Evolutionary conservation across 1,140 invertebrate species (phyloP), one percentile per base, ranked within the genome.

Genomic region (Andrena cerasifolii): DNA sequence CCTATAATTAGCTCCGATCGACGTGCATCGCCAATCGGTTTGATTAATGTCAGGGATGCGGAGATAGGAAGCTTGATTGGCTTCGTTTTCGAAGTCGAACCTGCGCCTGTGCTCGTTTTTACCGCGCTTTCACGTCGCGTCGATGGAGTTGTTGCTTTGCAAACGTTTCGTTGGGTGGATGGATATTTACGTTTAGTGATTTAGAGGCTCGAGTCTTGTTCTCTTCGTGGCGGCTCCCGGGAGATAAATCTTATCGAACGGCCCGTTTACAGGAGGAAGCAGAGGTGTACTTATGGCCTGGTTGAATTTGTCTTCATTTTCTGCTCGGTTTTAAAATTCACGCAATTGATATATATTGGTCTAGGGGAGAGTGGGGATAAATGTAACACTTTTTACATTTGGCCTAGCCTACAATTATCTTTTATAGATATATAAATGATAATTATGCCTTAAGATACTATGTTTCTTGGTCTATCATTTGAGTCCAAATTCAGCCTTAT

Each of bases 11-110:
- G 18, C 24, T 28, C 8, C 47, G 53, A 59, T 54, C 51, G 66
- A 68, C 33, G 8, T 53, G n/a, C n/a, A 56, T 71, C 54, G 54
- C 26, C 47, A 16, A 47, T 68, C 66, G 21, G 7, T 40, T 68
- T 68, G 68, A 71, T 71, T 59, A 71, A 71, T 71, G 58, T 36
- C 12, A 12, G 43, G 54, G 59, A 71, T 59, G 40, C 68, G 54
- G n/a, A 58, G 54, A 14, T 36, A 33, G 49, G 28, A 43, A 33
- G 53, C 36, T 67, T 16, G 54, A 33, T 24, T 31, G 36, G 7
- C n/a, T 28, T 33, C 40, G 16, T 24, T 28, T 40, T 47, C 7
- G 40, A 47, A 6, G 1, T 6, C 14, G 40, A 16, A n/a, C n/a
- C n/a, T 14, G 33, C n/a, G 7, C 43, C 36, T 45, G 10, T 24